Percentiles rank a stretch among this genome's conserved stretches.
phyloP scores from a whole-genome alignment of 2,113 vertebrate species.

The Tapirus terrestris region DNA sequence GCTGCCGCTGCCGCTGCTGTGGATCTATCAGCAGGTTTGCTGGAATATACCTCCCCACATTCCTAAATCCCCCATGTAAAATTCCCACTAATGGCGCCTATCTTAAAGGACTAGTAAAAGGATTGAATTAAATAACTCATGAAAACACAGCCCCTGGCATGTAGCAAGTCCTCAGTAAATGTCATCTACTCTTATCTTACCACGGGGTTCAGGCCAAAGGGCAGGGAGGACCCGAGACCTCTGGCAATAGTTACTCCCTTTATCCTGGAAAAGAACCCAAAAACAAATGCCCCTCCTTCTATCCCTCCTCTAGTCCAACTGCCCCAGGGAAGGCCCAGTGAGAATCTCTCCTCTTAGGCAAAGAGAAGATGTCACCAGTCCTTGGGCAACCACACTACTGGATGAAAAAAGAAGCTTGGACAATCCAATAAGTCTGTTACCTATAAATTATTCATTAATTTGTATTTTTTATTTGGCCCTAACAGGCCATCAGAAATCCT shows the following conservation, averaged over 20 bases:
- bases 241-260: neutral
- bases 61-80: neutral
- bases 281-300: neutral
- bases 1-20: neutral
- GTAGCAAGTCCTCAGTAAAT: neutral
- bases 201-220: neutral
- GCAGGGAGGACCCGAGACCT: neutral
- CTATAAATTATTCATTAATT: neutral
- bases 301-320: neutral
- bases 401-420: neutral
- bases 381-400: neutral
- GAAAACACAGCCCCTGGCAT: neutral
- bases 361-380: neutral
- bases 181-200: neutral
- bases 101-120: neutral
- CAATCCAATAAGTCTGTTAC: neutral
- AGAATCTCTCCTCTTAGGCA: neutral
- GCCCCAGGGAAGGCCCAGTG: neutral
- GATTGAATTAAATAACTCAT: neutral
- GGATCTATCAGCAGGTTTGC: neutral
- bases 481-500: constrained; percentile 20
- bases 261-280: neutral
- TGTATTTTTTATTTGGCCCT: constrained; percentile 24
- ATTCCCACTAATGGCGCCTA: neutral
- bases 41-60: neutral